Percentiles rank a stretch among this genome's conserved stretches.
These are phyloP conservation scores for Chaetodon trifascialis DNA, from an alignment of 2,113 vertebrate genomes.

Conservation along the genomic window DNA sequence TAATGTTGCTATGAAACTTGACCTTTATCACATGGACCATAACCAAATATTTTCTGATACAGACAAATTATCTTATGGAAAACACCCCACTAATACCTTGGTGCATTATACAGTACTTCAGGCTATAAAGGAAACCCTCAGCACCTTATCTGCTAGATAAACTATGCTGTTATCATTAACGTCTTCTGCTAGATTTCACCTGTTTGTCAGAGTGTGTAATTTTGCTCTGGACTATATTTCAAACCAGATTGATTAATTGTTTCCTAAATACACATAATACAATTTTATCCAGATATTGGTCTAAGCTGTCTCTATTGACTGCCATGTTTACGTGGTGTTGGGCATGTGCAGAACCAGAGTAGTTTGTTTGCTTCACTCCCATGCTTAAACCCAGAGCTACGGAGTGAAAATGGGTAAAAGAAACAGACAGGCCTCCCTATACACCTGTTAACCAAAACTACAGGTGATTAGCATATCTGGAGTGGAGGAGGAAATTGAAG, in stretches of 20 bases:
- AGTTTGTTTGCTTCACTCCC: neutral
- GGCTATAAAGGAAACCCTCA: constrained; percentile 1
- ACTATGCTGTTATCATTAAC: neutral
- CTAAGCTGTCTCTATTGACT: neutral
- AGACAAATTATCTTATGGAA: constrained; percentile 35
- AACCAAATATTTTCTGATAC: constrained; percentile 39
- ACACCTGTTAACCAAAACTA: neutral
- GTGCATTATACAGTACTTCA: neutral
- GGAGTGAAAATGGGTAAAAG: neutral
- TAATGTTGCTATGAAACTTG: constrained; percentile 39
- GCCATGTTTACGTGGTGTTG: neutral
- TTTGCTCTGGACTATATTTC: neutral
- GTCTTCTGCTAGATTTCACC: neutral
- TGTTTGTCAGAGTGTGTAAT: neutral
- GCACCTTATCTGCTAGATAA: neutral
- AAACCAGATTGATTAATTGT: neutral
- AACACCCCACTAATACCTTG: neutral
- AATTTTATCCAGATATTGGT: neutral
- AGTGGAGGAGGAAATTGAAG: constrained; percentile 1
- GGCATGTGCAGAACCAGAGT: neutral
- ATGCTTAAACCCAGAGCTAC: neutral
- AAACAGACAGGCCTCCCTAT: neutral
- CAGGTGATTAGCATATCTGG: neutral
- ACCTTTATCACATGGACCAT: constrained; percentile 22
- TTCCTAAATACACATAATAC: neutral